These are phyloP conservation scores for Zaprionus ornatus DNA, from an alignment of 1,140 invertebrate species.

Conservation along the genomic window DNA sequence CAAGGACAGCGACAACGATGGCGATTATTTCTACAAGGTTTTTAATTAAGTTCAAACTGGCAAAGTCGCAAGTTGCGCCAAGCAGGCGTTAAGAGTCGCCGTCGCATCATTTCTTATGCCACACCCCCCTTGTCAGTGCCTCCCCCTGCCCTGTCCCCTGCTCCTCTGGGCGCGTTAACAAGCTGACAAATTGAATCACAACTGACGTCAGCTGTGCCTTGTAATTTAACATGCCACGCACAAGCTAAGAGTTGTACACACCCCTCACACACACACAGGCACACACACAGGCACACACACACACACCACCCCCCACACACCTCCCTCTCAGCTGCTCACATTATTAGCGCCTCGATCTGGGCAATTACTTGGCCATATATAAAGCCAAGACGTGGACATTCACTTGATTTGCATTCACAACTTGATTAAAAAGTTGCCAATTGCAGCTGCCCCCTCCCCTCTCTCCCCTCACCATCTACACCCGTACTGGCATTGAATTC, in stretches of 20 bases:
- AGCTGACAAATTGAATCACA: conserved; percentile 77
- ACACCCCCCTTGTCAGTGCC: conserved; percentile 11
- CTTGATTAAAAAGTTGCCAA: conserved; percentile 77
- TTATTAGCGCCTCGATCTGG: conserved; percentile 59
- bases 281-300: background rate
- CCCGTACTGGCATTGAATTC: conserved; percentile 53
- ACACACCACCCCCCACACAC: background rate
- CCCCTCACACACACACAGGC: background rate
- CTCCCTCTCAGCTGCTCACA: conserved; percentile 22
- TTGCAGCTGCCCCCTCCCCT: conserved; percentile 17
- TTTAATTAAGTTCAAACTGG: conserved; percentile 79
- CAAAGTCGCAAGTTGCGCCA: conserved; percentile 9
- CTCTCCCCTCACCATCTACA: background rate
- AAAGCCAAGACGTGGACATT: conserved; percentile 31
- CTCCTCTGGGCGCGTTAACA: conserved; percentile 48
- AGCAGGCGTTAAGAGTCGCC: conserved; percentile 76
- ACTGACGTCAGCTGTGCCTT: conserved; percentile 55
- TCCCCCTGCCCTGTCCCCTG: background rate
- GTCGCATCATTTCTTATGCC: conserved; percentile 63
- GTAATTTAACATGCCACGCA: conserved; percentile 64
- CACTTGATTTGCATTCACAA: conserved; percentile 70
- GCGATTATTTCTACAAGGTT: conserved; percentile 72
- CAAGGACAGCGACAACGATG: conserved; percentile 4
- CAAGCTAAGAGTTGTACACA: background rate
- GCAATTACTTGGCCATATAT: conserved; percentile 65